phyloP scores from a whole-genome alignment of 2,888 invertebrate species.

The Mylabris sibirica region DNA sequence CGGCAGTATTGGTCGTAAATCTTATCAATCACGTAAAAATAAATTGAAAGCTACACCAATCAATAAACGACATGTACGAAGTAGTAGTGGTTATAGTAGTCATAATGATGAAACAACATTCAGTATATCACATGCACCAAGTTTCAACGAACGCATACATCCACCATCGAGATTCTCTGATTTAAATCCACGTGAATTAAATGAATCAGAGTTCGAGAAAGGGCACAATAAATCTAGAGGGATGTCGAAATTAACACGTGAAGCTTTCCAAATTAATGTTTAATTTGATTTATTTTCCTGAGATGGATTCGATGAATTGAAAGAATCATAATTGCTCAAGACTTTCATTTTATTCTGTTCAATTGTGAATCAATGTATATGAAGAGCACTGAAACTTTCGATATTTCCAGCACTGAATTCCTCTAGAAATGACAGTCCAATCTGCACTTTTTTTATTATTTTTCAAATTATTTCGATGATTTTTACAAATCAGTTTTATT shows the following conservation, averaged over 20 bases:
- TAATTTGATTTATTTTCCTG: slow-evolving; percentile 54
- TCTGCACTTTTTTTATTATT: neutral
- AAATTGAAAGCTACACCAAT: slow-evolving; percentile 68
- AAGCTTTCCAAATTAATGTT: slow-evolving; percentile 83
- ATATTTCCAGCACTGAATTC: slow-evolving; percentile 17
- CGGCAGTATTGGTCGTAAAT: slow-evolving; percentile 67
- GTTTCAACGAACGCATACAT: slow-evolving; percentile 84
- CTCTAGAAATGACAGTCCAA: slow-evolving; percentile 14
- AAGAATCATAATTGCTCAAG: neutral
- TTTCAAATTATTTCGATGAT: neutral
- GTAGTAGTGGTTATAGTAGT: slow-evolving; percentile 82
- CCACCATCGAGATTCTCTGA: slow-evolving; percentile 89
- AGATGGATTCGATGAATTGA: neutral
- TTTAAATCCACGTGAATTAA: slow-evolving; percentile 61
- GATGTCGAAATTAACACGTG: slow-evolving; percentile 64
- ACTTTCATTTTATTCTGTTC: neutral
- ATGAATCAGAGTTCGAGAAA: slow-evolving; percentile 62
- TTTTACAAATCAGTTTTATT: slow-evolving; percentile 22
- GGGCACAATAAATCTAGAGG: slow-evolving; percentile 58
- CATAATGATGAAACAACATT: slow-evolving; percentile 87
- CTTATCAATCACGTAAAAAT: slow-evolving; percentile 71
- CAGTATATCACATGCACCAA: slow-evolving; percentile 81
- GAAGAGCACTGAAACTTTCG: neutral
- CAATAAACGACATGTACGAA: slow-evolving; percentile 77
- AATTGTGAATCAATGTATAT: neutral